Base-by-base conservation (phyloP, 2,113 vertebrate genomes). In the Cercocebus atys region DNA sequence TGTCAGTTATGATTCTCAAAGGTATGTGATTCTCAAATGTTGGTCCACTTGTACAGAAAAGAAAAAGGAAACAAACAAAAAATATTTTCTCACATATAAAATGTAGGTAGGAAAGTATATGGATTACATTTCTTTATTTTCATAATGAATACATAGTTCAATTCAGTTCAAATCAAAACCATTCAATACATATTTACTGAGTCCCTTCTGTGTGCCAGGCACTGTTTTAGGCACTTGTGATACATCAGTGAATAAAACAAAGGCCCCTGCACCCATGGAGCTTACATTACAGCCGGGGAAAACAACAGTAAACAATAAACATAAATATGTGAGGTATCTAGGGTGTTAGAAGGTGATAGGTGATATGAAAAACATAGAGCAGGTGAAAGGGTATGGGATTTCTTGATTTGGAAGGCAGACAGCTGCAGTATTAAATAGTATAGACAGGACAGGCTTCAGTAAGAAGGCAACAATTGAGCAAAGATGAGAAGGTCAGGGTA, bases 141-240 rank as follows among this genome's bases (percentile, higher is more conserved):
- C 30, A 61, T n/a, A 14, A 43, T 59, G 72, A 23, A 32, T 80
- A 80, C 64, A 43, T 20, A 64, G 75, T 90, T 84, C 50, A 88
- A 76, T 52, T 73, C 64, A 50, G 32, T 85, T 90, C 30, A 84
- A 84, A 50, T 50, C 32, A 84, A 89, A 88, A 76, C 18, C 87
- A 45, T 45, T 84, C 45, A 72, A 52, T 30, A 90, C 84, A 76
- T 57, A 59, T 88, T 82, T 79, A 66, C 12, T 55, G 47, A 90
- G 50, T 83, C 70, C 73, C 47, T 68, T 78, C 27, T 70, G 35
- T 61, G 82, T 88, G 66, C 23, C 84, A 95, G 52, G 64, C 27
- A 90, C 85, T 64, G n/a, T 83, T 90, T n/a, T 75, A 81, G 76
- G 85, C 27, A 92, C 43, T 61, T 95, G 52, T 52, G 23, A 90